Percentiles rank a stretch among this genome's conserved stretches.
These are phyloP conservation scores for Himalopsyche tibetana DNA, from an alignment of 2,888 invertebrate genomes.

Conservation along the genomic window DNA sequence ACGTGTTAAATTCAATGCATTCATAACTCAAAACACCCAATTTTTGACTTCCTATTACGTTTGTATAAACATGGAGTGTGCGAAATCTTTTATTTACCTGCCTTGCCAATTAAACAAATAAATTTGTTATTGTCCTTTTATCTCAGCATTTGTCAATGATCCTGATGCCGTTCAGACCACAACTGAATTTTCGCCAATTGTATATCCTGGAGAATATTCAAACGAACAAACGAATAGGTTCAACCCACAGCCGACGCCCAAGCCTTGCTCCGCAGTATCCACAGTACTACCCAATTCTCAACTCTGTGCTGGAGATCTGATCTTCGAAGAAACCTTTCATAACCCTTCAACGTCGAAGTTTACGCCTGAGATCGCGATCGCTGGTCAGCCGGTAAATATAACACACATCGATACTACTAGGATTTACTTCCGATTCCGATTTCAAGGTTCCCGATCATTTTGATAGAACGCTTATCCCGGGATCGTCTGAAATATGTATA, in stretches of 20 bases:
- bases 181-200: constrained; percentile 21
- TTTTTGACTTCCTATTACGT: too few relatives aligned
- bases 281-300: constrained; percentile 71
- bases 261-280: constrained; percentile 67
- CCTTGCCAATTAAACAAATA: too few relatives aligned
- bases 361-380: constrained; percentile 77
- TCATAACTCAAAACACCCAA: too few relatives aligned
- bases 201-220: neutral
- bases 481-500: too few relatives aligned
- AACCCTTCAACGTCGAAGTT: neutral
- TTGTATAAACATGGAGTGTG: too few relatives aligned
- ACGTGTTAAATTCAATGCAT: too few relatives aligned
- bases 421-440: too few relatives aligned
- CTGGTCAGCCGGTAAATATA: constrained; percentile 78
- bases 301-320: constrained; percentile 77
- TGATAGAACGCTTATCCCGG: too few relatives aligned
- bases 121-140: too few relatives aligned
- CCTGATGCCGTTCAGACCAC: constrained; percentile 68
- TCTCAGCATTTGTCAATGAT: neutral
- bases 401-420: neutral
- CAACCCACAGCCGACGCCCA: constrained; percentile 54
- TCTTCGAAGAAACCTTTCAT: constrained; percentile 81
- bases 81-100: too few relatives aligned
- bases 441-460: too few relatives aligned
- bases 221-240: neutral